These are phyloP conservation scores for Labia minor DNA, from an alignment of 2,888 invertebrate genomes.

Conservation along the genomic window DNA sequence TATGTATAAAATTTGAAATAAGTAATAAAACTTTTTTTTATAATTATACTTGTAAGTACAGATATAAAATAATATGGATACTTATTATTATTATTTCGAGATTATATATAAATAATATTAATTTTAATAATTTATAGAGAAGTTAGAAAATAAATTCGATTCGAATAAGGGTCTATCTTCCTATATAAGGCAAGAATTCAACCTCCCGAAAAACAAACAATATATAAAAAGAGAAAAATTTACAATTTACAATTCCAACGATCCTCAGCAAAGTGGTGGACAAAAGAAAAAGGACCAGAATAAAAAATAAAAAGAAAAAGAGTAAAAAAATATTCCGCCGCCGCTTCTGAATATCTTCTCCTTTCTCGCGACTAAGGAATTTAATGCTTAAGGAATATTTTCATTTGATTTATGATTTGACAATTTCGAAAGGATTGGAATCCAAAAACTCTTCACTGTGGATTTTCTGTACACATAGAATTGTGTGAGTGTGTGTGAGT, in stretches of 20 bases:
- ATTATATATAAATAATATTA: too few species aligned
- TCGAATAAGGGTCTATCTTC: too few species aligned
- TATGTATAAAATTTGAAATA: too few species aligned
- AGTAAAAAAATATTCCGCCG: slow-evolving; percentile 7
- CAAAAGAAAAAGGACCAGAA: not conserved
- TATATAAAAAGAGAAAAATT: slow-evolving; percentile 1
- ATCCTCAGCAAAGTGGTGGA: not conserved
- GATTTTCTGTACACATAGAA: not conserved
- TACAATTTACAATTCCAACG: not conserved
- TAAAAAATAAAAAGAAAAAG: not conserved
- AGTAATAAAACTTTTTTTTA: too few species aligned
- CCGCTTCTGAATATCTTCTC: slow-evolving; percentile 13
- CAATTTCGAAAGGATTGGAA: slow-evolving; percentile 13
- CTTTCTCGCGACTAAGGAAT: slow-evolving; percentile 1
- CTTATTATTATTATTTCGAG: too few species aligned
- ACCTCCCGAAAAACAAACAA: not conserved
- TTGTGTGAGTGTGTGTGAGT: too few species aligned
- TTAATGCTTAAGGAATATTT: slow-evolving; percentile 8
- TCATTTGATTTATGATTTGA: slow-evolving; percentile 13
- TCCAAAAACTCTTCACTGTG: not conserved
- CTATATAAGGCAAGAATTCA: not conserved
- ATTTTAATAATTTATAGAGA: too few species aligned
- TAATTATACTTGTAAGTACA: too few species aligned
- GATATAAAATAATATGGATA: too few species aligned
- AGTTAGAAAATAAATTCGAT: too few species aligned